Evolutionary conservation across 2,797 vertebrate genomes (phyloP), one percentile per base, ranked within the genome.

Genomic region (Gouania willdenowi): DNA sequence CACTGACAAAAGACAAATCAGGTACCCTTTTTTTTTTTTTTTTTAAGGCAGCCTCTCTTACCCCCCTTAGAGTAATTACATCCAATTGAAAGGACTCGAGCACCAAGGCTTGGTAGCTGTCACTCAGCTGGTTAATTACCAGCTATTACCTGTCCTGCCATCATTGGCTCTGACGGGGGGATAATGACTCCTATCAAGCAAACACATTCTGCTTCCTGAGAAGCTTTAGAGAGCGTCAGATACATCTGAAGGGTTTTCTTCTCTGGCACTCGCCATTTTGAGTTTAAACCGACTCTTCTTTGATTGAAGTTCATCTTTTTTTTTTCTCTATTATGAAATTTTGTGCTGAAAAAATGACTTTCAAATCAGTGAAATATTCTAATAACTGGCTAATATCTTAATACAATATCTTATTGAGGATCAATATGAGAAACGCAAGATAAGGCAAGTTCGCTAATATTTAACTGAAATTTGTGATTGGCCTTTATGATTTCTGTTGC

Each of bases 51-150:
- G 11, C 5, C 17, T 6, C 10, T 30, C 29, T 28, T 23, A 33
- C 20, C 39, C 38, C 56, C 45, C 43, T 60, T 40, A 17, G 23
- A 42, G 37, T 71, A 77, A 81, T 82, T 72, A 66, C 17, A 26
- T 19, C 44, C 71, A 78, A 78, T 72, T 69, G 57, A 50, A 48
- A 54, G 56, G 65, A 63, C 17, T 4, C 40, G 41, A 66, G 58
- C 46, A 36, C 46, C 18, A 37, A 59, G 64, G 48, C 62, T 71
- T 58, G 58, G 57, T 62, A 39, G 63, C 58, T 80, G 80, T 55
- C 82, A 77, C 63, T 81, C 70, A 65, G 21, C 45, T 66, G 41
- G 37, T 35, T 82, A 76, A 83, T 83, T 81, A 78, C 38, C 41
- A 50, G 44, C 49, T 57, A 79, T 82, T 81, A 79, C 72, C 75